Conservation (phyloP, 2,113 vertebrate genomes). For the Hemiscyllium ocellatum region DNA sequence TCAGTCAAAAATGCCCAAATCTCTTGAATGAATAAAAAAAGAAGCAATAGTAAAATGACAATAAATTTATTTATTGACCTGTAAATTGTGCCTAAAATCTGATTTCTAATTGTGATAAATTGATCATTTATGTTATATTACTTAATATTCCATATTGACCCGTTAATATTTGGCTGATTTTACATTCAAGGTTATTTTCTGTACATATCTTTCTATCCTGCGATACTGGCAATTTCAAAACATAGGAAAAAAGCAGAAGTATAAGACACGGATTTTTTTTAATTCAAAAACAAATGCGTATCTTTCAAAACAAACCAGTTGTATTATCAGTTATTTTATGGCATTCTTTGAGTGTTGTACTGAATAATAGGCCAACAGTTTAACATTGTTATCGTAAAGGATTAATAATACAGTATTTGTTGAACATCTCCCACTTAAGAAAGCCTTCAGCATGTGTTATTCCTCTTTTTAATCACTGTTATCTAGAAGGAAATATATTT, state of each 20-base stretch:
- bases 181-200: not conserved
- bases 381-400: not conserved
- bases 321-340: not conserved
- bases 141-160: not conserved
- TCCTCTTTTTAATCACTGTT: slow-evolving; percentile 9
- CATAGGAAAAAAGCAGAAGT: not conserved
- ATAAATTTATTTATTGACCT: not conserved
- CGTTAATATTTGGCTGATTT: not conserved
- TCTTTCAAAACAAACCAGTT: not conserved
- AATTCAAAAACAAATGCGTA: not conserved
- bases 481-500: not conserved
- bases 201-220: not conserved
- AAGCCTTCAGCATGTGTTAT: not conserved
- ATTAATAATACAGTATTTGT: not conserved
- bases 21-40: no score
- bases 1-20: no score
- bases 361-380: not conserved
- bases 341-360: not conserved
- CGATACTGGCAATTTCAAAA: not conserved
- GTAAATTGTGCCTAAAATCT: not conserved
- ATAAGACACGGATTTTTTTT: not conserved
- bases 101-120: not conserved
- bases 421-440: not conserved
- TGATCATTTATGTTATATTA: not conserved
- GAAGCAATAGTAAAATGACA: not conserved